These are phyloP conservation scores for Paedocypris sp. DNA, from an alignment of 2,113 vertebrate species.

Conservation along the genomic window DNA sequence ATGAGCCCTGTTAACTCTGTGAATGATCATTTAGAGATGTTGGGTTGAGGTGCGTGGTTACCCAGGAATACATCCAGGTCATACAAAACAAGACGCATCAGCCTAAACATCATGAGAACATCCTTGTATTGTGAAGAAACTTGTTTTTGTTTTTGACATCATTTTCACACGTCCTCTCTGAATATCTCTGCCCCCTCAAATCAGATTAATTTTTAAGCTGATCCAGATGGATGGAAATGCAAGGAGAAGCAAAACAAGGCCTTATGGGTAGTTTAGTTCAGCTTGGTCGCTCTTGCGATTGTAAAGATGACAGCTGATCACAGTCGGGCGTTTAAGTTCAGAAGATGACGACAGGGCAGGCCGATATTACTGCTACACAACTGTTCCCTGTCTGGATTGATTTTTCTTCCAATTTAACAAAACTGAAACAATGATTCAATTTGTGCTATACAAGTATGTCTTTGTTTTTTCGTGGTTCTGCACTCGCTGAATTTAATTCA, in stretches of 20 bases:
- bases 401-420: too few relatives aligned
- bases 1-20: neutral
- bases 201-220: conserved; percentile 54
- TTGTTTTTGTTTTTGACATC: neutral
- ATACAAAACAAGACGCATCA: neutral
- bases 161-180: conserved; percentile 1
- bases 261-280: conserved; percentile 45
- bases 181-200: too few relatives aligned
- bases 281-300: conserved; percentile 32
- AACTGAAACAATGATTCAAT: too few relatives aligned
- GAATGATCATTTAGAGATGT: neutral
- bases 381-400: too few relatives aligned
- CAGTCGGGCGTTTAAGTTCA: neutral
- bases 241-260: conserved; percentile 27
- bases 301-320: conserved; percentile 19
- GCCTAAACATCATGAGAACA: neutral
- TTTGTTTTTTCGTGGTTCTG: too few relatives aligned
- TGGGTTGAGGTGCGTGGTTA: neutral
- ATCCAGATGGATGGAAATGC: conserved; percentile 48
- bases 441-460: too few relatives aligned
- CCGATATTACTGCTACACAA: neutral
- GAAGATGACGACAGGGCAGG: conserved; percentile 1
- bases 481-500: too few relatives aligned
- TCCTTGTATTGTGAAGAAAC: neutral
- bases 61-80: neutral